Evolutionary conservation across 2,888 invertebrate genomes (phyloP).

Genomic region (Apamea epomidion): DNA sequence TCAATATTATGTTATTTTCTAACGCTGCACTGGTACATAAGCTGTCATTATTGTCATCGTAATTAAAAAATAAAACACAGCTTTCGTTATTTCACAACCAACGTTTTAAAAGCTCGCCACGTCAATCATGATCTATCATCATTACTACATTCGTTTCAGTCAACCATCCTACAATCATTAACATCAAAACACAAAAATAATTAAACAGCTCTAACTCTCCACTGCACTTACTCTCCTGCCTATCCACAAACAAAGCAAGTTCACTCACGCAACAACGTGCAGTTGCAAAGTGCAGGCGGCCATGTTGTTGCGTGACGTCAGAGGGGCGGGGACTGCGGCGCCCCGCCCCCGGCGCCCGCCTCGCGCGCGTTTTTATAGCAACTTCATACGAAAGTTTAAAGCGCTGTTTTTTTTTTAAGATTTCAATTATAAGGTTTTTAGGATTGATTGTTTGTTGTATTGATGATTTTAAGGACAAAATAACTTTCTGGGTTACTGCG

Average conservation of each 20-base stretch:
- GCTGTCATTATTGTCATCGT: neutral
- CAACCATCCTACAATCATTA: constrained; percentile 22
- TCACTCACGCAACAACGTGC: constrained; percentile 65
- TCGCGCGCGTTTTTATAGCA: constrained; percentile 65
- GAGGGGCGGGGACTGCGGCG: constrained; percentile 78
- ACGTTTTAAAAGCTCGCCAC: neutral
- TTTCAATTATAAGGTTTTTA: constrained; percentile 13
- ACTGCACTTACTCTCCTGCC: constrained; percentile 25
- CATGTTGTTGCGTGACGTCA: constrained; percentile 85
- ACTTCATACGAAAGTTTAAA: constrained; percentile 55
- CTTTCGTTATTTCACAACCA: neutral
- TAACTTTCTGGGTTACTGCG: neutral
- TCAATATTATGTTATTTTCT: too few species aligned
- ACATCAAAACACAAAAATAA: constrained; percentile 26
- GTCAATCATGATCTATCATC: neutral
- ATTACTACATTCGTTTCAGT: neutral
- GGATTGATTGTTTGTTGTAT: neutral
- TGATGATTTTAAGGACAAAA: too few species aligned
- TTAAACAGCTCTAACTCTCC: constrained; percentile 29
- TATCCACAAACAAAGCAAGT: constrained; percentile 46
- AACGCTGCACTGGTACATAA: neutral
- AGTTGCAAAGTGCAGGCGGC: constrained; percentile 80
- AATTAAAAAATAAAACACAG: neutral
- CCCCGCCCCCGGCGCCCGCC: constrained; percentile 79
- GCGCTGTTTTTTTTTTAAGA: constrained; percentile 33